These are phyloP conservation scores for Bombycilla garrulus DNA, from an alignment of 2,113 vertebrate species.

Conservation along the genomic window DNA sequence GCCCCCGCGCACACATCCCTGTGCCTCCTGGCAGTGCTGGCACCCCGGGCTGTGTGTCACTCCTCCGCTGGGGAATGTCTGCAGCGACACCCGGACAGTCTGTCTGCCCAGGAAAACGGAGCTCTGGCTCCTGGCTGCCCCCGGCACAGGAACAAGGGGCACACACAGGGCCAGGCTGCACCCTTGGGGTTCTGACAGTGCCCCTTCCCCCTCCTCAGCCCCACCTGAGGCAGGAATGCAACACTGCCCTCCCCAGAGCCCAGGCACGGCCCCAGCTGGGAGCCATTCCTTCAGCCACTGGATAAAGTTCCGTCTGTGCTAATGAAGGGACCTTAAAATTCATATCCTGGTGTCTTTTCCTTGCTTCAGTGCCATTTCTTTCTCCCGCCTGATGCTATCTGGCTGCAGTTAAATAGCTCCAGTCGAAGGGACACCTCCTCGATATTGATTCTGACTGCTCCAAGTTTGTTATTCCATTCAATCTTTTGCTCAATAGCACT, in stretches of 20 bases:
- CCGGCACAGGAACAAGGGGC: neutral
- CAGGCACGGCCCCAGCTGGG: neutral
- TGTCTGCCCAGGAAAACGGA: neutral
- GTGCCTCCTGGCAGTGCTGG: neutral
- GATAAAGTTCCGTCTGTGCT: neutral
- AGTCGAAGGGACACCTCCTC: neutral
- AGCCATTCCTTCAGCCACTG: neutral
- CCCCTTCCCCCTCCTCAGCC: neutral
- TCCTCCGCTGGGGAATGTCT: neutral
- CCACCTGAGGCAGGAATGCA: neutral
- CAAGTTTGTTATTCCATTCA: slow-evolving; percentile 40
- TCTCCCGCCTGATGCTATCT: slow-evolving; percentile 13
- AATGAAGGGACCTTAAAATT: neutral
- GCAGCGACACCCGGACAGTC: neutral
- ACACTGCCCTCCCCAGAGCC: neutral
- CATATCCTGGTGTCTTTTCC: neutral
- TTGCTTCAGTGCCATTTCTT: neutral
- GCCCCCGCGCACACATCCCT: fast-evolving
- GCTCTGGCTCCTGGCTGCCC: neutral
- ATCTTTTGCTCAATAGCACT: neutral
- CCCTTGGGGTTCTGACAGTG: neutral
- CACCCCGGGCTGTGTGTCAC: neutral
- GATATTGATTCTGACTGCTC: slow-evolving; percentile 19
- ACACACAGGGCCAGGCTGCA: neutral
- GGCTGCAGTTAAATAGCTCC: slow-evolving; percentile 42